Percentiles rank a stretch among this genome's conserved stretches.
Conservation (phyloP, 2,113 vertebrate species). For the Tretioscincus oriximinensis region DNA sequence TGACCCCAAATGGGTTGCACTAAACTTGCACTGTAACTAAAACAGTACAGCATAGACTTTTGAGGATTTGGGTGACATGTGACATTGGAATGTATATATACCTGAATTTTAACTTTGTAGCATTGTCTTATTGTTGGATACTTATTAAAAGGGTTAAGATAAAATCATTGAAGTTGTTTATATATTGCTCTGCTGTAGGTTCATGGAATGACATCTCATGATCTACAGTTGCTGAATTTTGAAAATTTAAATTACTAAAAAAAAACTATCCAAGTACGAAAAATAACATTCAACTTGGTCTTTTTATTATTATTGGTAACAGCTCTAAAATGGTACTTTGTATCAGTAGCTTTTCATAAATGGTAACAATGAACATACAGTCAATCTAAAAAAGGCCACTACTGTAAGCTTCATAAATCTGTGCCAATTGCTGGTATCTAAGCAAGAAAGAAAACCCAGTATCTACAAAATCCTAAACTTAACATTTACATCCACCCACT, state of each 20-base stretch:
- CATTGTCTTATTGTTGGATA: not conserved
- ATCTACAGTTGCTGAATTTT: constrained; percentile 23
- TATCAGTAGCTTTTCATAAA: constrained; percentile 6
- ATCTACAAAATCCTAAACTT: constrained; percentile 48
- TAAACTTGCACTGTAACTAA: not conserved
- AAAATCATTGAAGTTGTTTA: not conserved
- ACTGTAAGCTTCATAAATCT: constrained; percentile 41
- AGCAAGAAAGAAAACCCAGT: constrained; percentile 36
- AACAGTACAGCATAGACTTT: not conserved
- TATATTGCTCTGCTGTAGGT: not conserved
- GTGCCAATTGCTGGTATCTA: constrained; percentile 35
- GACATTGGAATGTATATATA: not conserved
- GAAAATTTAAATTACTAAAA: not conserved
- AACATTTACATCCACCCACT: constrained; percentile 51
- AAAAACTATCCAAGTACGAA: not conserved
- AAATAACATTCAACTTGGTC: too few relatives aligned
- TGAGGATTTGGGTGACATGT: not conserved
- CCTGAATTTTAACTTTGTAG: not conserved
- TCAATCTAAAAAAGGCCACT: constrained; percentile 46
- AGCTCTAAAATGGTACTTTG: not conserved
- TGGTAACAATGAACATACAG: constrained; percentile 65
- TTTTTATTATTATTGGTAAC: too few relatives aligned
- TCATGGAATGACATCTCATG: not conserved
- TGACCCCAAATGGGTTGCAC: not conserved
- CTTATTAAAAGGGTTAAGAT: not conserved